These are phyloP conservation scores for Coelopa pilipes DNA, from an alignment of 2,888 invertebrate genomes.

Conservation along the genomic window DNA sequence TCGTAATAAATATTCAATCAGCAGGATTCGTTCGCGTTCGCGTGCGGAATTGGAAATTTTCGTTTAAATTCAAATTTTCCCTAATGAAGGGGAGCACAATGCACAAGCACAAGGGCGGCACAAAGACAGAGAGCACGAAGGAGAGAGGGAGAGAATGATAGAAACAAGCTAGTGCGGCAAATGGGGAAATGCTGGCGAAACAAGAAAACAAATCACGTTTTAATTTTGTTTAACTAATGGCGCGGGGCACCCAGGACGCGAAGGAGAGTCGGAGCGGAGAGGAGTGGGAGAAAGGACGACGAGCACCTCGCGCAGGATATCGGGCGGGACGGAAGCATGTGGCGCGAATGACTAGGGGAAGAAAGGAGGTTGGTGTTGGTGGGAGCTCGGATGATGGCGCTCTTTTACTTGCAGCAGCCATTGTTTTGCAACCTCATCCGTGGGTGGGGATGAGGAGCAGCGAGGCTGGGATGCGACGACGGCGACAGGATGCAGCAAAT, in stretches of 20 bases:
- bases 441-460: neutral
- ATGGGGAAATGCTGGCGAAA: constrained; percentile 50
- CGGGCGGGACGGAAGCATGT: too few species aligned
- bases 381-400: constrained; percentile 7
- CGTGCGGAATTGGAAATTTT: constrained; percentile 43
- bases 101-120: neutral
- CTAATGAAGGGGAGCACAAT: constrained; percentile 24
- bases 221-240: constrained; percentile 62
- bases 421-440: neutral
- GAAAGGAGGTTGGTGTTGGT: too few species aligned
- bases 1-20: constrained; percentile 44
- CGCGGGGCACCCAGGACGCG: neutral
- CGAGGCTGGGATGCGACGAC: neutral
- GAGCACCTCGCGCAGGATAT: neutral
- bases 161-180: constrained; percentile 43
- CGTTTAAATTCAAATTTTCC: constrained; percentile 40
- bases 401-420: neutral
- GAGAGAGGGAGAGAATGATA: constrained; percentile 24
- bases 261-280: too few species aligned
- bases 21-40: constrained; percentile 36
- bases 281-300: neutral
- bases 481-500: neutral
- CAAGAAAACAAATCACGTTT: constrained; percentile 64
- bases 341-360: too few species aligned
- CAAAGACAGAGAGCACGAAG: constrained; percentile 4